phyloP scores from a whole-genome alignment of 2,113 vertebrate genomes.

The Noctilio leporinus region DNA sequence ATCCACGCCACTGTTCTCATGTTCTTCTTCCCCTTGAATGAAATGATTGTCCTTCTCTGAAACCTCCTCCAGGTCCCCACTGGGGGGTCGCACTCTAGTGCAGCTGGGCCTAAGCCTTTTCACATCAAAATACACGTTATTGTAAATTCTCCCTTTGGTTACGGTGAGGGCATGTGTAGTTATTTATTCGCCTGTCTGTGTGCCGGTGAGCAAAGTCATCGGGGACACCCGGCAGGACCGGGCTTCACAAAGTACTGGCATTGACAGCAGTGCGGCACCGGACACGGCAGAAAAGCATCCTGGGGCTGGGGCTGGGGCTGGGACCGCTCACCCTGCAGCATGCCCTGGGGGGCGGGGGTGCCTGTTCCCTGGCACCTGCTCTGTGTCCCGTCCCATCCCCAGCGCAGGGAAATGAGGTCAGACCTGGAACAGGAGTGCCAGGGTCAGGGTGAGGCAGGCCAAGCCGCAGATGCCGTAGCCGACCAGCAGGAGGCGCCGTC shows the following conservation, averaged over 20 bases:
- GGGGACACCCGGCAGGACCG: neutral
- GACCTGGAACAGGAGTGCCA: conserved; percentile 84
- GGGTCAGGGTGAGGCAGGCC: conserved; percentile 79
- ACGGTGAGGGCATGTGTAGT: neutral
- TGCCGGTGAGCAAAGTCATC: too few relatives aligned
- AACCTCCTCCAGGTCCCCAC: too few relatives aligned
- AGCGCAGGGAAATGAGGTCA: neutral
- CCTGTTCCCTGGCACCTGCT: fast-evolving
- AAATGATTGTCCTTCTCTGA: neutral
- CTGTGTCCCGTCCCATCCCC: fast-evolving
- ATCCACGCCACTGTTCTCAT: fast-evolving
- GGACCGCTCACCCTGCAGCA: too few relatives aligned
- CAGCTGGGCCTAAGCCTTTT: too few relatives aligned
- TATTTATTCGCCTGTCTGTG: fast-evolving
- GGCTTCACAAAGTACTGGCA: neutral
- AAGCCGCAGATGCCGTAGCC: conserved; percentile 83
- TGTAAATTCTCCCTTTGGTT: neutral
- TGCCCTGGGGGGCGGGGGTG: neutral
- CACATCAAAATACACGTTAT: fast-evolving
- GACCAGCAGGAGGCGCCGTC: conserved; percentile 79
- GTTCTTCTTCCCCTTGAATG: too few relatives aligned
- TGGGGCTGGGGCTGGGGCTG: neutral
- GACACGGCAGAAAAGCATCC: neutral
- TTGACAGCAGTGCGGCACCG: fast-evolving
- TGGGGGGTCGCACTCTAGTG: fast-evolving